Evolutionary conservation across 2,113 vertebrate species (phyloP), one percentile per base, ranked within the genome.

Genomic region (Notechis scutatus): DNA sequence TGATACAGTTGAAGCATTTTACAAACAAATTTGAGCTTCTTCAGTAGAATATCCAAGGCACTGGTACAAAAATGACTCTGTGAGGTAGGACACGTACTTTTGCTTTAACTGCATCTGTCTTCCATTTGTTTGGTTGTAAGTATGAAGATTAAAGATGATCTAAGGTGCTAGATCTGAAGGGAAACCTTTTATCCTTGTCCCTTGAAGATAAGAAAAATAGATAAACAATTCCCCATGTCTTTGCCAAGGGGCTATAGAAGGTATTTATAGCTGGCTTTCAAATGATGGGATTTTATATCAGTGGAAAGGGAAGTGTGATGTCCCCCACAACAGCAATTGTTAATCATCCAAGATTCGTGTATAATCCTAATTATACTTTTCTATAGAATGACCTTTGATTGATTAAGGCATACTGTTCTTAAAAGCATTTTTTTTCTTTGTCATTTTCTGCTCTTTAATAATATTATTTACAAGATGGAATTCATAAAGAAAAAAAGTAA

Each of bases 111-210:
- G 21, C 11, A 15, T 90, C 52, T 87, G n/a, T 11, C 55, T 87
- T 93, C 5, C 74, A 81, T 91, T 89, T 0, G 0, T 26, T 95
- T 89, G 91, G 5, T 45, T 87, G 29, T 54, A 64, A 18, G 2
- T 52, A 91, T 42, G 91, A 89, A 93, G 57, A 56, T 0, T 4
- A 61, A 74, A 42, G 12, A n/a, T 1, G 2, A 91, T 92, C 59
- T 85, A 92, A 1, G 7, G 21, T 86, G 90, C 3, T 39, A 85
- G 1, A 55, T 21, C 1, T 87, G 34, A 85, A 59, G 26, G 59
- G 90, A 64, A 81, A 93, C 21, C 14, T 92, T 94, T 85, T 90
- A 88, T 88, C n/a, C 74, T 86, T 90, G 87, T 88, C n/a, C 85
- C 81, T 85, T 54, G 11, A 50, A 29, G 47, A 69, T 92, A 15